These are phyloP conservation scores for Pelobates fuscus DNA, from an alignment of 2,113 vertebrate species.

Conservation along the genomic window DNA sequence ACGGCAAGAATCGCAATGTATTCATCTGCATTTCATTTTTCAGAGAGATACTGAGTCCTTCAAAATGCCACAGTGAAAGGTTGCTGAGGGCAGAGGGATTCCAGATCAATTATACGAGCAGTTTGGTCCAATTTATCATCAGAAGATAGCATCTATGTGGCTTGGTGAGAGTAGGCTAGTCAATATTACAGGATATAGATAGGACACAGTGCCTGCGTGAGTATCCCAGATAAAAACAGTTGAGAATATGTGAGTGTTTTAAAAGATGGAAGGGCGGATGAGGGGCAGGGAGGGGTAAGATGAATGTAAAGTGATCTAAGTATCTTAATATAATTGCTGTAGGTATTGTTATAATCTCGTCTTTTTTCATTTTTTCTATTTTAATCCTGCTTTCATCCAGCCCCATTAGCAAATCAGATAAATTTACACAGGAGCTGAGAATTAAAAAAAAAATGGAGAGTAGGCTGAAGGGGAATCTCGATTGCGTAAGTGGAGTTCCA, in stretches of 20 bases:
- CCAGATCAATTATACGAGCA: slow-evolving; percentile 77
- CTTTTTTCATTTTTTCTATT: too few relatives aligned
- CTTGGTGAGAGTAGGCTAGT: slow-evolving; percentile 62
- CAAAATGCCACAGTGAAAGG: slow-evolving; percentile 75
- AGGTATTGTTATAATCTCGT: slow-evolving; percentile 31
- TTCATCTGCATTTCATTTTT: slow-evolving; percentile 66
- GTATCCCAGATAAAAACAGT: slow-evolving; percentile 57
- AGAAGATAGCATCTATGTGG: slow-evolving; percentile 75
- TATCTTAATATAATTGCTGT: slow-evolving; percentile 58
- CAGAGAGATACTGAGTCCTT: slow-evolving; percentile 62
- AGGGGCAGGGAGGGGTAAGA: background rate
- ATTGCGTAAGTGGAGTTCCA: background rate
- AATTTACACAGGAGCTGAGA: slow-evolving; percentile 35
- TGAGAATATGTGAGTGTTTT: slow-evolving; percentile 28
- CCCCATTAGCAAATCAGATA: slow-evolving; percentile 53
- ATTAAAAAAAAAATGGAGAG: slow-evolving; percentile 6
- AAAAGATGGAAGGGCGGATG: too few relatives aligned
- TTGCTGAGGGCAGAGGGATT: slow-evolving; percentile 67
- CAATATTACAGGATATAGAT: slow-evolving; percentile 56
- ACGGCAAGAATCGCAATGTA: slow-evolving; percentile 36
- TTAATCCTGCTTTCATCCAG: slow-evolving; percentile 45
- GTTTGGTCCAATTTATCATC: slow-evolving; percentile 71
- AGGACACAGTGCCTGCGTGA: slow-evolving; percentile 54
- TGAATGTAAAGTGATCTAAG: slow-evolving; percentile 24
- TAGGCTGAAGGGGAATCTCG: slow-evolving; percentile 36